Percentiles rank a stretch among this genome's conserved stretches.
Evolutionary conservation across 2,797 vertebrate genomes (phyloP).

Genomic region (Poeciliopsis turneri): DNA sequence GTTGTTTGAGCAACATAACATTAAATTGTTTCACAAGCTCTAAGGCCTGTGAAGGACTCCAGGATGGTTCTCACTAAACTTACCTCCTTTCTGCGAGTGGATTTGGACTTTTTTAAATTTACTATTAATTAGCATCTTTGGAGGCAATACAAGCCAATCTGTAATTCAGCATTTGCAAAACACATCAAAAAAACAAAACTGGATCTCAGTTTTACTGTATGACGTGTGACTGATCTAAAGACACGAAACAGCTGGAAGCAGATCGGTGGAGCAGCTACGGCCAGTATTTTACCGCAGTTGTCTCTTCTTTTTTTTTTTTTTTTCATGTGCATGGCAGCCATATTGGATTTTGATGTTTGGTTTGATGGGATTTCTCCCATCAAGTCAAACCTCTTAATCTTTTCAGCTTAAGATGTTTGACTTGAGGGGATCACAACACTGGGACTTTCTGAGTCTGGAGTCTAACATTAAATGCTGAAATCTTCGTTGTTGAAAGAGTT

Average conservation of each 20-base stretch:
- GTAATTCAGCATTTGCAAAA: neutral
- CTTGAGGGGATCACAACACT: neutral
- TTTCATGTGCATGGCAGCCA: neutral
- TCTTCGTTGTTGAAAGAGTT: neutral
- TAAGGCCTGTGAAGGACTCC: neutral
- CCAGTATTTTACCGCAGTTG: neutral
- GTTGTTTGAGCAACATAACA: neutral
- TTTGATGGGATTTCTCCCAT: too few relatives aligned
- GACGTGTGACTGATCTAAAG: neutral
- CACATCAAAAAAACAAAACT: neutral
- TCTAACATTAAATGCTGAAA: neutral
- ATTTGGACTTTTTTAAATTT: too few relatives aligned
- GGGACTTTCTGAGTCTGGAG: neutral
- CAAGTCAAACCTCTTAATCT: too few relatives aligned
- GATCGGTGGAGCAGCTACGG: too few relatives aligned
- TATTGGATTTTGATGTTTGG: neutral
- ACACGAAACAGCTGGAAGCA: neutral
- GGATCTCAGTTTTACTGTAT: neutral
- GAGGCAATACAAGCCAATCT: neutral
- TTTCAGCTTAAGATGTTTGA: neutral
- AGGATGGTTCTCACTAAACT: neutral
- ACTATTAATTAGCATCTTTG: neutral
- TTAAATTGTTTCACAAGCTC: neutral
- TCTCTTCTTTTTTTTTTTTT: neutral
- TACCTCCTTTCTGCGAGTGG: neutral